Conservation (phyloP, 1,140 invertebrate genomes). For the Sesamia nonagrioides region DNA sequence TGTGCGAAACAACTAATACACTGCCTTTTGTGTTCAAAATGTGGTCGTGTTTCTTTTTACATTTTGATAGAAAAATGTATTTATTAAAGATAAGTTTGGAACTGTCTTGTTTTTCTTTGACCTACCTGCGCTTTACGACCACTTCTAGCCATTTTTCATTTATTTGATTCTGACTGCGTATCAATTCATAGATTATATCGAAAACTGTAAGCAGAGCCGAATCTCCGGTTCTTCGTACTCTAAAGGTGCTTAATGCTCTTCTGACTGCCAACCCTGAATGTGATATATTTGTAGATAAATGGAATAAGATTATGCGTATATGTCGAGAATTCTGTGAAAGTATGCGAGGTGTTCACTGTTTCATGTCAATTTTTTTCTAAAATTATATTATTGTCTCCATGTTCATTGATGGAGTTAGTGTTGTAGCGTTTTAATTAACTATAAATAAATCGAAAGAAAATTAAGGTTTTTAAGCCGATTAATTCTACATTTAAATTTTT, state of each 20-base stretch:
- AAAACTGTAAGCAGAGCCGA: too few species aligned
- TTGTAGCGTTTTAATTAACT: too few species aligned
- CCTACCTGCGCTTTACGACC: not conserved
- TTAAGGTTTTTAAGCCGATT: slow-evolving; percentile 9
- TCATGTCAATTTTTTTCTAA: too few species aligned
- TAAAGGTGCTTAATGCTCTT: too few species aligned
- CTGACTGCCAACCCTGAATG: too few species aligned
- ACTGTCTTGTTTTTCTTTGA: slow-evolving; percentile 1
- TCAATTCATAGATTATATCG: slow-evolving; percentile 28
- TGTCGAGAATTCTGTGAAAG: too few species aligned
- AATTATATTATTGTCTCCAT: too few species aligned
- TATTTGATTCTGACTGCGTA: slow-evolving; percentile 11
- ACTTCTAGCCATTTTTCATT: not conserved
- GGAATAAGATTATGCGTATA: too few species aligned
- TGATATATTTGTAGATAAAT: too few species aligned
- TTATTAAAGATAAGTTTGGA: slow-evolving; percentile 4
- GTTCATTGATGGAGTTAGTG: too few species aligned
- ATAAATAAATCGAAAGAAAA: slow-evolving; percentile 14
- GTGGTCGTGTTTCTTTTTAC: not conserved
- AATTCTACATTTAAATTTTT: slow-evolving; percentile 7
- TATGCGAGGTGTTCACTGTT: too few species aligned
- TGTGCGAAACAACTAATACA: slow-evolving; percentile 31
- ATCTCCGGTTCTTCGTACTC: too few species aligned
- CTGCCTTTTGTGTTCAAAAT: slow-evolving; percentile 9
- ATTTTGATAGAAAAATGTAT: not conserved